These are phyloP conservation scores for Mythimna impura DNA, from an alignment of 2,888 invertebrate genomes.

Conservation along the genomic window DNA sequence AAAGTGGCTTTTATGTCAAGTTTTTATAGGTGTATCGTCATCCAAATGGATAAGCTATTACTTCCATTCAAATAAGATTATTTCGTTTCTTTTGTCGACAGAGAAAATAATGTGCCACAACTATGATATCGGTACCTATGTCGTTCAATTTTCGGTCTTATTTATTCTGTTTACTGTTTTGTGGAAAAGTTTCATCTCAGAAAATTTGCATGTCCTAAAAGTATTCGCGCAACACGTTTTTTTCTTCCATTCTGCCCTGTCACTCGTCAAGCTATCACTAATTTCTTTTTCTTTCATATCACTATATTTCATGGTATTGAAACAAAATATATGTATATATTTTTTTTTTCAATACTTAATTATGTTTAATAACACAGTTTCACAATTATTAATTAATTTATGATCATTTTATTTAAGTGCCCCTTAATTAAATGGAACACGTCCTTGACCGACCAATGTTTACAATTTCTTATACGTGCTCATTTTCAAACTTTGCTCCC, in stretches of 20 bases:
- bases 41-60: slow-evolving; percentile 39
- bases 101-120: background rate
- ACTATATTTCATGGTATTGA: no score
- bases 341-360: no score
- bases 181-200: background rate
- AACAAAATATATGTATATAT: no score
- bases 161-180: background rate
- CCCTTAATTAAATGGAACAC: background rate
- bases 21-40: slow-evolving; percentile 36
- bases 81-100: slow-evolving; percentile 18
- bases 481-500: no score
- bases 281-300: no score
- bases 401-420: background rate
- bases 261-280: no score
- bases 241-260: no score
- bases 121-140: slow-evolving; percentile 1
- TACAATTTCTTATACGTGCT: background rate
- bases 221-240: no score
- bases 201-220: background rate
- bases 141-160: background rate
- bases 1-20: slow-evolving; percentile 38
- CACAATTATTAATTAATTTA: background rate
- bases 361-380: no score
- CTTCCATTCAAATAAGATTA: slow-evolving; percentile 31
- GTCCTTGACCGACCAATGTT: background rate